Percentiles rank a stretch among this genome's conserved stretches.
Evolutionary conservation across 2,113 vertebrate species (phyloP).

Genomic region (Chinchilla lanigera): DNA sequence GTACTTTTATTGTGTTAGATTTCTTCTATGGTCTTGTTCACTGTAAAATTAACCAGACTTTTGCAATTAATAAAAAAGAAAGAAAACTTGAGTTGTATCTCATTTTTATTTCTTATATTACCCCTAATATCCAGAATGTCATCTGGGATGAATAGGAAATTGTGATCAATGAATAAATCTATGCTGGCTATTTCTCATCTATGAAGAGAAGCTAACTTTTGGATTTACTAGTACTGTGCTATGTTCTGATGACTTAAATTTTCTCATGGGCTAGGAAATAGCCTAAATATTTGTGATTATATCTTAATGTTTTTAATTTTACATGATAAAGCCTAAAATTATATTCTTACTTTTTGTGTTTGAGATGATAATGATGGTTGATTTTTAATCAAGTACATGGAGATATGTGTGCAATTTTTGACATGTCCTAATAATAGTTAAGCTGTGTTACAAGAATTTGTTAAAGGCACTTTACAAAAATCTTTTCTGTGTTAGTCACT

Average conservation of each 20-base stretch:
- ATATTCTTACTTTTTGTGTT: neutral
- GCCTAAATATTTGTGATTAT: neutral
- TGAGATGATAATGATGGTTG: neutral
- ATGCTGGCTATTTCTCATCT: neutral
- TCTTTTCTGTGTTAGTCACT: neutral
- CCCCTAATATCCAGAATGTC: neutral
- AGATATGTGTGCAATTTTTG: neutral
- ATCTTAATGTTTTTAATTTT: conserved; percentile 52
- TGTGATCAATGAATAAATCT: neutral
- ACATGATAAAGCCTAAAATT: neutral
- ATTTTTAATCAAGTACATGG: neutral
- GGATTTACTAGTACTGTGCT: neutral
- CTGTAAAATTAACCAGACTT: neutral
- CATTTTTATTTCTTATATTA: conserved; percentile 16
- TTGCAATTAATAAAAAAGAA: neutral
- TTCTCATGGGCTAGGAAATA: neutral
- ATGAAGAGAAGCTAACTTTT: neutral
- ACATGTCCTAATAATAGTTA: neutral
- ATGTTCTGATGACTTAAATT: neutral
- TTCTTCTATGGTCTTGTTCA: neutral
- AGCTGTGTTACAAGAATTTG: neutral
- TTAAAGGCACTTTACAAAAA: neutral
- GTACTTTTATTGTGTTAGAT: neutral
- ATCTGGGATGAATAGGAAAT: neutral
- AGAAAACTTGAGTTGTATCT: neutral